A percentile compares a stretch with the other conserved stretches of the same genome.
Evolutionary conservation across 1,140 invertebrate species (phyloP).

Genomic region (Akabosia matsudoensis): DNA sequence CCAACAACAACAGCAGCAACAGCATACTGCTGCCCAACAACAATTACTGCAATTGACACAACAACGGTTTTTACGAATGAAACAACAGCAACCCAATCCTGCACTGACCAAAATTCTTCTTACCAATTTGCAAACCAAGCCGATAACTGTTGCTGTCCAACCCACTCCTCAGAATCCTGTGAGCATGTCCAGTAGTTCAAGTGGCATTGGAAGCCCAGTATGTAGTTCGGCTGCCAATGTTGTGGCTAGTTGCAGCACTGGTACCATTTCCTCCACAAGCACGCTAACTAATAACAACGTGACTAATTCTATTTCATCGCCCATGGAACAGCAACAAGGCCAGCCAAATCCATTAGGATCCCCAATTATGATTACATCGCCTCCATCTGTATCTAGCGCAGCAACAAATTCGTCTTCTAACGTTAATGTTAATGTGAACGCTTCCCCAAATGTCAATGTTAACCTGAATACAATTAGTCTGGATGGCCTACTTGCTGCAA

Average conservation of each 20-base stretch:
- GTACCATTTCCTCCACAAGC: background rate
- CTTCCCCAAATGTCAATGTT: slow-evolving; percentile 33
- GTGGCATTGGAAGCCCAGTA: background rate
- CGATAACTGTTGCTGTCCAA: slow-evolving; percentile 45
- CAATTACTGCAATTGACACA: slow-evolving; percentile 24
- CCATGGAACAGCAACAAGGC: background rate
- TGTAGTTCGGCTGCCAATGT: background rate
- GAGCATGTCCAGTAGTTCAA: background rate
- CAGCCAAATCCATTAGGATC: slow-evolving; percentile 6
- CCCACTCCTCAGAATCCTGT: slow-evolving; percentile 37
- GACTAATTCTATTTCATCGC: background rate
- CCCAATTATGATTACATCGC: slow-evolving; percentile 15
- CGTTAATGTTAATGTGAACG: slow-evolving; percentile 33
- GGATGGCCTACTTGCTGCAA: slow-evolving; percentile 33
- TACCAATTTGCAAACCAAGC: slow-evolving; percentile 22
- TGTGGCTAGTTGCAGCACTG: background rate
- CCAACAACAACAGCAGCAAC: slow-evolving; percentile 23
- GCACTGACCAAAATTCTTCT: slow-evolving; percentile 39
- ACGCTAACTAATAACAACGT: background rate
- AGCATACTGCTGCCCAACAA: slow-evolving; percentile 25
- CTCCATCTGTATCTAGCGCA: slow-evolving; percentile 15
- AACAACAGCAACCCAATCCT: slow-evolving; percentile 39
- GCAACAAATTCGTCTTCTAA: slow-evolving; percentile 18
- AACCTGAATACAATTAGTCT: slow-evolving; percentile 46
- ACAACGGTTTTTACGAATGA: slow-evolving; percentile 29